Conservation (phyloP, 2,113 vertebrate species). For the Nothoprocta pentlandii region DNA sequence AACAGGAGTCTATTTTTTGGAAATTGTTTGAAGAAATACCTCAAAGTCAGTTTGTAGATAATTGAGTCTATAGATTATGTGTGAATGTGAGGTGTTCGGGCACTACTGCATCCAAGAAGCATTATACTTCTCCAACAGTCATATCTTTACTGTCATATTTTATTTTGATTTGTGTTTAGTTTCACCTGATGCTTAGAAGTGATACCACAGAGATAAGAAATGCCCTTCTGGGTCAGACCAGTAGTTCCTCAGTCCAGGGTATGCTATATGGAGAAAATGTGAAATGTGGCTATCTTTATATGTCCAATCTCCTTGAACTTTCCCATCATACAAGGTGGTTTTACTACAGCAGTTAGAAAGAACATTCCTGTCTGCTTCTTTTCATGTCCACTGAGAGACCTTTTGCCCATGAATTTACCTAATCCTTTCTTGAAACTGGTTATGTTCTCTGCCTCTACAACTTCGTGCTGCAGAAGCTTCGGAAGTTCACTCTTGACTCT, state of each 20-base stretch:
- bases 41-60: not conserved
- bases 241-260: not conserved
- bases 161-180: not conserved
- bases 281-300: not conserved
- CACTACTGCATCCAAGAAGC: not conserved
- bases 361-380: not conserved
- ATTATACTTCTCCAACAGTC: not conserved
- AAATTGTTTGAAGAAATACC: not conserved
- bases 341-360: not conserved
- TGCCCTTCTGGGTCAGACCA: not conserved
- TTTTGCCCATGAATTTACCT: not conserved
- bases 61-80: not conserved
- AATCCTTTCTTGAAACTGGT: not conserved
- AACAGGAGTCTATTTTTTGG: not conserved
- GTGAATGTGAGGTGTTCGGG: not conserved
- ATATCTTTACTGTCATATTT: not conserved
- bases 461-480: not conserved
- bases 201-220: not conserved
- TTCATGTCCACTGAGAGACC: not conserved
- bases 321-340: not conserved
- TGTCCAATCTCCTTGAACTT: not conserved
- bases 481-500: not conserved
- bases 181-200: not conserved
- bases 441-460: not conserved
- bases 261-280: not conserved